These are phyloP conservation scores for Galemys pyrenaicus DNA, from an alignment of 2,113 vertebrate species.

Conservation along the genomic window DNA sequence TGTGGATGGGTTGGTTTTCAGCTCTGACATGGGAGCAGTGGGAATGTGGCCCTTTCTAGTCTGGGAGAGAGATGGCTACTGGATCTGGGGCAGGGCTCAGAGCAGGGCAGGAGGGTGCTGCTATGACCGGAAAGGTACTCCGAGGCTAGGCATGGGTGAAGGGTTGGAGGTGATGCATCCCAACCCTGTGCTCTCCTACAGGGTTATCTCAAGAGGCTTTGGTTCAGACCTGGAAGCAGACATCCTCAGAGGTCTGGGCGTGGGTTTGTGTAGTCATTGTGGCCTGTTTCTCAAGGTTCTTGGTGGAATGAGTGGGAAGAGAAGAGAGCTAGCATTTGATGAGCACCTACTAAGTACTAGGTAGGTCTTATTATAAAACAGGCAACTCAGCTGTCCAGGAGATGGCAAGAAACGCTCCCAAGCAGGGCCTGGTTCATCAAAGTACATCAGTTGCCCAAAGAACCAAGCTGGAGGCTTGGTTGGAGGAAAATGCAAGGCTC, in stretches of 20 bases:
- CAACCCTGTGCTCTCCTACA: not conserved
- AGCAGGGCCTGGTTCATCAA: not conserved
- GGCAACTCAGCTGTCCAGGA: not conserved
- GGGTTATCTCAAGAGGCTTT: not conserved
- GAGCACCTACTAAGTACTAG: not conserved
- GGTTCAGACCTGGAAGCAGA: no score
- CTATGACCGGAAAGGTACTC: not conserved
- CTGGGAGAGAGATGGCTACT: not conserved
- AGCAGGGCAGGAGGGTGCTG: not conserved
- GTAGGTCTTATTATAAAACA: not conserved
- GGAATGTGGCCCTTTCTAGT: not conserved
- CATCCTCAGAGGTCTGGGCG: not conserved
- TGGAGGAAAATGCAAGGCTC: no score
- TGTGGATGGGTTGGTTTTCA: not conserved
- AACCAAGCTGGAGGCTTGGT: not conserved
- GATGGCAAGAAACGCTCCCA: not conserved
- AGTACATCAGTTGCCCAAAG: not conserved
- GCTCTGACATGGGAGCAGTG: not conserved
- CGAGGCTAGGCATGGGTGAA: not conserved
- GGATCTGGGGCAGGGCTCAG: not conserved
- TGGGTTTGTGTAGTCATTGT: not conserved
- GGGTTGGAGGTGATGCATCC: no score
- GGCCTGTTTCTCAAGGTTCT: not conserved
- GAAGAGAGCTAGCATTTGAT: not conserved
- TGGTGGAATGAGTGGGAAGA: not conserved